Percentiles rank a stretch among this genome's conserved stretches.
phyloP scores from a whole-genome alignment of 1,140 invertebrate species.

The Drosophila mojavensis region DNA sequence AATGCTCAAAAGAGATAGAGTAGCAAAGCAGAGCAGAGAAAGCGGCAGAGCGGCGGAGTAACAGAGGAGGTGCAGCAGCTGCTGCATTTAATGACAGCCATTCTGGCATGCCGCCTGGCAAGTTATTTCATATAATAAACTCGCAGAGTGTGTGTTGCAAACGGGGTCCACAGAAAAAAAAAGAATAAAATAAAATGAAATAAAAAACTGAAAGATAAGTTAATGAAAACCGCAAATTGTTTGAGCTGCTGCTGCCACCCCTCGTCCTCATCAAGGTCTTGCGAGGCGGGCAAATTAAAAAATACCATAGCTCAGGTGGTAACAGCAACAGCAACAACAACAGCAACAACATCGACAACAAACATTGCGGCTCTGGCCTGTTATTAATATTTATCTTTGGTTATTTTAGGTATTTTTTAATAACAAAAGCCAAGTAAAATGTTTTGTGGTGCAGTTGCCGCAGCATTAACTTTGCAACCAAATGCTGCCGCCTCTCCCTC shows the following conservation, averaged over 20 bases:
- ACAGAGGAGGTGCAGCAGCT: slow-evolving; percentile 8
- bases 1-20: slow-evolving; percentile 27
- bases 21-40: slow-evolving; percentile 7
- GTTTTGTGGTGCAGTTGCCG: slow-evolving; percentile 63
- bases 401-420: slow-evolving; percentile 83
- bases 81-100: slow-evolving; percentile 77
- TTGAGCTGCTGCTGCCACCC: slow-evolving; percentile 64
- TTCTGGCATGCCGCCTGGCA: slow-evolving; percentile 68
- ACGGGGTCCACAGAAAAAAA: slow-evolving; percentile 17
- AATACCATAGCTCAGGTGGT: slow-evolving; percentile 58
- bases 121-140: slow-evolving; percentile 82
- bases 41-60: background rate
- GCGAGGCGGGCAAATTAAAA: slow-evolving; percentile 71
- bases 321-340: slow-evolving; percentile 33
- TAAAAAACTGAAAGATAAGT: slow-evolving; percentile 54
- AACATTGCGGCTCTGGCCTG: slow-evolving; percentile 67
- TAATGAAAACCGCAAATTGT: slow-evolving; percentile 82
- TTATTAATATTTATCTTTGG: slow-evolving; percentile 82
- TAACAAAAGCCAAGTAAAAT: slow-evolving; percentile 73
- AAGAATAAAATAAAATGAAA: background rate
- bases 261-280: slow-evolving; percentile 10
- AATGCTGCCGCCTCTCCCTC: background rate
- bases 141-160: slow-evolving; percentile 47
- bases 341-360: slow-evolving; percentile 19
- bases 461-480: slow-evolving; percentile 58